Conservation (phyloP, 2,888 invertebrate species). For the Stenichneumon culpator region DNA sequence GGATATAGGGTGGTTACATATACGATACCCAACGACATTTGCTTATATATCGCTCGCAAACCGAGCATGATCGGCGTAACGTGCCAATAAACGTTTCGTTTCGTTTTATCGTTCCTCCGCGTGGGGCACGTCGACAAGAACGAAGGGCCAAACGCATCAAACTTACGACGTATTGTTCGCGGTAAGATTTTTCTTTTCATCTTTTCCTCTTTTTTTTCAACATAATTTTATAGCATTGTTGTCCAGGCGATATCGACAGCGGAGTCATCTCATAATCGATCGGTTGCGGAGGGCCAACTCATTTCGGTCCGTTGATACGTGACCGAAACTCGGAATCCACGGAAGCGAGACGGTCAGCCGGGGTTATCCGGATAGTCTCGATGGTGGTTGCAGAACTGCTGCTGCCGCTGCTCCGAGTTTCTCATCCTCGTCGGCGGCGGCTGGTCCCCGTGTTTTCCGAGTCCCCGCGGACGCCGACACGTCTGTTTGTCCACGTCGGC, state of each 20-base stretch:
- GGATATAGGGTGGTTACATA: slow-evolving; percentile 32
- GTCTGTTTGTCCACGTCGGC: slow-evolving; percentile 84
- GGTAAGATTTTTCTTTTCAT: slow-evolving; percentile 1
- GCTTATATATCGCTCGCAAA: slow-evolving; percentile 34
- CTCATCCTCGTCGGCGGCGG: slow-evolving; percentile 49
- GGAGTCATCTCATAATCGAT: slow-evolving; percentile 61
- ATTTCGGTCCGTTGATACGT: slow-evolving; percentile 61
- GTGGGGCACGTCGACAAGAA: slow-evolving; percentile 52
- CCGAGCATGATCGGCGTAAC: slow-evolving; percentile 66
- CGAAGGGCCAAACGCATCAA: slow-evolving; percentile 30
- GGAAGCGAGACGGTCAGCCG: slow-evolving; percentile 69
- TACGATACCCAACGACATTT: slow-evolving; percentile 3
- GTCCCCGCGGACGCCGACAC: slow-evolving; percentile 80
- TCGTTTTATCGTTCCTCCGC: slow-evolving; percentile 72
- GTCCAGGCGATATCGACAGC: slow-evolving; percentile 27
- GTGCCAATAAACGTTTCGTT: slow-evolving; percentile 74
- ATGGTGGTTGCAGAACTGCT: slow-evolving; percentile 56
- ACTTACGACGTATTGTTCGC: background rate
- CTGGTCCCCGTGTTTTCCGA: slow-evolving; percentile 78
- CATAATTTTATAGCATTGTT: slow-evolving; percentile 20
- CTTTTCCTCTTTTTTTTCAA: slow-evolving; percentile 19
- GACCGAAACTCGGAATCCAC: slow-evolving; percentile 57
- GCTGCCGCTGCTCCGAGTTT: slow-evolving; percentile 65
- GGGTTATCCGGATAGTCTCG: slow-evolving; percentile 75
- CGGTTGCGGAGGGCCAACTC: slow-evolving; percentile 48